Evolutionary conservation across 2,888 invertebrate genomes (phyloP), one percentile per base, ranked within the genome.

Genomic region (Galerucella nymphaeae): DNA sequence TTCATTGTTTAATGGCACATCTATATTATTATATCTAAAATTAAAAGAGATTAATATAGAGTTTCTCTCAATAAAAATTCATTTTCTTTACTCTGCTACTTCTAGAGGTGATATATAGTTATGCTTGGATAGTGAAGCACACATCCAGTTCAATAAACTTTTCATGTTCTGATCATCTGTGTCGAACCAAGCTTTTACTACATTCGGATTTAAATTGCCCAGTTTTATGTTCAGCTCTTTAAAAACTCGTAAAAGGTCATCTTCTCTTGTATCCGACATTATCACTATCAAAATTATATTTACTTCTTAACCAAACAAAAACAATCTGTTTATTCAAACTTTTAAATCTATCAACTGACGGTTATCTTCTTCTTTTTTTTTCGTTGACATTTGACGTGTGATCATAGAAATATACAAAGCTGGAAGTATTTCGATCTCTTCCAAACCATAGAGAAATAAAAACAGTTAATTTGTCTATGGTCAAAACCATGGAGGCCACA

Each of bases 111-210:
- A 78, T 61, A 85, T 63, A 55, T 82, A 80, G 75, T 84, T 85
- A 30, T 79, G 76, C 48, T 75, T 71, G 3, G 78, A 78, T 18
- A 85, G 75, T 70, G 79, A 80, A 42, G 70, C 71, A 71, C 81
- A 83, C 75, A 85, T 79, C 83, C 84, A 85, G 62, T 83, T 78
- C 55, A 85, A 77, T 11, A 84, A 74, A 66, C 82, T 75, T 58
- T 75, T 79, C 48, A 78, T 79, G 42, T 80, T 77, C 53, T 71
- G 70, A 73, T 81, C 79, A 72, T 84, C 83, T 6, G 83, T 82
- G 78, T 85, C 84, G 72, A 83, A 84, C 85, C 85, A 85, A 30
- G 80, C 82, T 71, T 80, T 81, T 30, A 85, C 79, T 23, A 82
- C 81, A 75, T 81, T 80, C 11, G 80, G 78, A 63, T 77, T 76